These are phyloP conservation scores for Anguilla pacifica DNA, from an alignment of 2,797 vertebrate species.

Conservation along the genomic window DNA sequence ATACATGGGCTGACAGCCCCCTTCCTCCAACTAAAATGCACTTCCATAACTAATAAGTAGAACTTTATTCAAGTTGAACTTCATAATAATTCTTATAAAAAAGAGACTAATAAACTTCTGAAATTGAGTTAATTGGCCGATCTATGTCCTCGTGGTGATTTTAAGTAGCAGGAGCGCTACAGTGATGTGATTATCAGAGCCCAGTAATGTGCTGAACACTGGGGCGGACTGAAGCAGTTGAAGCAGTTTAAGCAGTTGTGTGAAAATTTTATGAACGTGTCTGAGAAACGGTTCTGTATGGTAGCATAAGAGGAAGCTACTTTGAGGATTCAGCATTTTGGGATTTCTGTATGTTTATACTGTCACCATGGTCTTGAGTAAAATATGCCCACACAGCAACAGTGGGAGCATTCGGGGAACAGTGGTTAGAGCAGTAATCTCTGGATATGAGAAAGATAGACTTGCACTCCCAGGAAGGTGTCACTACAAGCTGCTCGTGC, in stretches of 20 bases:
- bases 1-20: too few species aligned
- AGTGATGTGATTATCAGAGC: background rate
- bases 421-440: background rate
- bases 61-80: too few species aligned
- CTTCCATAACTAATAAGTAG: too few species aligned
- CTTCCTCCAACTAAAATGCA: too few species aligned
- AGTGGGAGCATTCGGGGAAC: background rate
- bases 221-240: background rate
- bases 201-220: background rate
- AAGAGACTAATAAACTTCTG: too few species aligned
- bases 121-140: too few species aligned
- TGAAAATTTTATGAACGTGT: background rate
- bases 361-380: conserved; percentile 9
- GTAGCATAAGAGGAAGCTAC: background rate
- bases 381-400: conserved; percentile 16
- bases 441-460: background rate
- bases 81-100: too few species aligned
- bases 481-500: background rate
- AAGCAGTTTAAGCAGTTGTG: background rate
- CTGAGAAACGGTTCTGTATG: background rate
- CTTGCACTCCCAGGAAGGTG: background rate
- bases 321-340: conserved; percentile 17
- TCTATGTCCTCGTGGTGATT: background rate
- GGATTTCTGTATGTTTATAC: conserved; percentile 2
- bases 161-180: background rate